Percentiles rank a stretch among this genome's conserved stretches.
Conservation (phyloP, 1,140 invertebrate genomes). For the Dysdera silvatica region DNA sequence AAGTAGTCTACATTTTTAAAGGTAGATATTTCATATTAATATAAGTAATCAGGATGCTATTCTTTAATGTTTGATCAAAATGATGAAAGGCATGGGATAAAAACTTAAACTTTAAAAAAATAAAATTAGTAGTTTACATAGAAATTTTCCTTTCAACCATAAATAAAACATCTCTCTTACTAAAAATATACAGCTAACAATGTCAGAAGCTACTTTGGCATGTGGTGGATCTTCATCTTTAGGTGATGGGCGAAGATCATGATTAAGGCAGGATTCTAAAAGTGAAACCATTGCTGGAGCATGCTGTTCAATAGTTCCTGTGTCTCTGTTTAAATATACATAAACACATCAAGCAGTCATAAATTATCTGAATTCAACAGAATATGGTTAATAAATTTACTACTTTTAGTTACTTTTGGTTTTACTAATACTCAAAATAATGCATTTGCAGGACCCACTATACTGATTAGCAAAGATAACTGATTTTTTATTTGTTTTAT, state of each 20-base stretch:
- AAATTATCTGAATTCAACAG: not conserved
- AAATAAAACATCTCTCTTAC: conserved; percentile 52
- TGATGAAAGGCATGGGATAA: too few species aligned
- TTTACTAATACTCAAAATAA: too few species aligned
- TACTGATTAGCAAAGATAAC: too few species aligned
- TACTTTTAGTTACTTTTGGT: not conserved
- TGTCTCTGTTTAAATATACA: conserved; percentile 57
- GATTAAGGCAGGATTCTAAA: conserved; percentile 75
- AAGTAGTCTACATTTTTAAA: too few species aligned
- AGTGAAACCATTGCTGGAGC: conserved; percentile 69
- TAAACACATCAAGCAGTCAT: not conserved
- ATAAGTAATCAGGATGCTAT: too few species aligned
- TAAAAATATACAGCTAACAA: conserved; percentile 87
- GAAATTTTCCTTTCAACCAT: too few species aligned
- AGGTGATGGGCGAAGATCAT: conserved; percentile 71
- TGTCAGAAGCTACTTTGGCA: conserved; percentile 88
- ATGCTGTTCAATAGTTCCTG: conserved; percentile 75
- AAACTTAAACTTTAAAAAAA: conserved; percentile 9
- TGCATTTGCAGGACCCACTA: too few species aligned
- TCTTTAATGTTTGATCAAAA: too few species aligned
- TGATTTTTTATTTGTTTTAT: too few species aligned
- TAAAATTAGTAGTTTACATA: not conserved
- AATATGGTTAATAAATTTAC: not conserved
- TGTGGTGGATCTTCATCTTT: conserved; percentile 81
- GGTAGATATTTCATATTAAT: too few species aligned